phyloP scores from a whole-genome alignment of 2,797 vertebrate species.

The Telmatherina bonti region DNA sequence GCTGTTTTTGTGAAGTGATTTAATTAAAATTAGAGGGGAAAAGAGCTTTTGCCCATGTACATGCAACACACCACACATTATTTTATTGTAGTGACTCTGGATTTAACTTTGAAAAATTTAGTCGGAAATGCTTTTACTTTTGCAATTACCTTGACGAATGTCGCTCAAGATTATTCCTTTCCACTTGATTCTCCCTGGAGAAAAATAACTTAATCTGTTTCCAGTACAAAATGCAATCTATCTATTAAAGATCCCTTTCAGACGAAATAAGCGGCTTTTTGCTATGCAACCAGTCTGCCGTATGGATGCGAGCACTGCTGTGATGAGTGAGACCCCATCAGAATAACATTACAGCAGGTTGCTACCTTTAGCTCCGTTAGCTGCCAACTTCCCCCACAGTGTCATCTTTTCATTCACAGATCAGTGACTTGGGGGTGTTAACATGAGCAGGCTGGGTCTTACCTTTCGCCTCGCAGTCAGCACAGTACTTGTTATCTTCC shows the following conservation, averaged over 20 bases:
- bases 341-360: constrained; percentile 1
- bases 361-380: constrained; percentile 34
- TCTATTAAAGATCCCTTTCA: rapidly evolving
- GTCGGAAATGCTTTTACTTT: constrained; percentile 29
- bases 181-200: constrained; percentile 10
- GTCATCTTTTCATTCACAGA: not conserved
- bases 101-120: constrained; percentile 59
- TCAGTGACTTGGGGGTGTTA: too few species aligned
- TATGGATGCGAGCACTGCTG: not conserved
- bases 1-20: too few species aligned
- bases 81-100: too few species aligned
- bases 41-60: too few species aligned
- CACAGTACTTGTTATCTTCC: constrained; percentile 92
- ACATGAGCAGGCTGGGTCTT: constrained; percentile 3
- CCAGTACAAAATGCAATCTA: not conserved
- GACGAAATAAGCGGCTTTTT: not conserved
- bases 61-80: too few species aligned
- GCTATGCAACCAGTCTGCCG: not conserved
- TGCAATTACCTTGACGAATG: not conserved
- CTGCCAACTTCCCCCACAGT: constrained; percentile 1
- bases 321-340: constrained; percentile 9
- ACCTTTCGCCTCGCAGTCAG: constrained; percentile 95
- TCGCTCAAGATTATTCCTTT: constrained; percentile 23
- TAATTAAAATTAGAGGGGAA: too few species aligned
- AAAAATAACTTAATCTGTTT: not conserved